Conservation (phyloP, 2,113 vertebrate species). For the Serilophus lunatus region DNA sequence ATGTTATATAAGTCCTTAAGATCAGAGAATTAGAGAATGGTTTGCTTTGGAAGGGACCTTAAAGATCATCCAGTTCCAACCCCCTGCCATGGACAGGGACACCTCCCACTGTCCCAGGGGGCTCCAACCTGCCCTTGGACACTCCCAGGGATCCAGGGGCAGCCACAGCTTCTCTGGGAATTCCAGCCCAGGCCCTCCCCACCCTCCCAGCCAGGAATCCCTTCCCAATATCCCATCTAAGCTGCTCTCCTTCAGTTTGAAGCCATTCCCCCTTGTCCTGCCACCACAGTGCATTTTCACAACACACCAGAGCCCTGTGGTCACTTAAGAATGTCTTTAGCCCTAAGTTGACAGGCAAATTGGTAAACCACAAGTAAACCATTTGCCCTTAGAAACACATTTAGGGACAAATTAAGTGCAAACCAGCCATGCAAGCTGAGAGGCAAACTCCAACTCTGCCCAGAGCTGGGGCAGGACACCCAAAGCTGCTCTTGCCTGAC, state of each 20-base stretch:
- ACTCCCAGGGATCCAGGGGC: background rate
- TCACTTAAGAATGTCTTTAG: background rate
- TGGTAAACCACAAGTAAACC: background rate
- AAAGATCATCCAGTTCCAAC: background rate
- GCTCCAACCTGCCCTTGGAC: background rate
- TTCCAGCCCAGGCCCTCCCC: accelerated
- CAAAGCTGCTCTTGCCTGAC: background rate
- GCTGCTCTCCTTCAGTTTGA: background rate
- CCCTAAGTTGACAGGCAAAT: background rate
- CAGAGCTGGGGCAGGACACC: background rate
- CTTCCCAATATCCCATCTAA: accelerated
- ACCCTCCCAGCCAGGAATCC: background rate
- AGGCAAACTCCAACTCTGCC: background rate
- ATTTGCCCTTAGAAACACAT: background rate
- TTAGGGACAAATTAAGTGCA: background rate
- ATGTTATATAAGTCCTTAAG: background rate
- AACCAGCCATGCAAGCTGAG: background rate
- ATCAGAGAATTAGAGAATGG: background rate
- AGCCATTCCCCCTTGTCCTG: background rate
- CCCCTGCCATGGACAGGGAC: background rate
- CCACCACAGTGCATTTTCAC: background rate
- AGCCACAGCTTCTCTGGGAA: background rate
- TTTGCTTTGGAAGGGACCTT: background rate
- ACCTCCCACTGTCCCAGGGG: background rate
- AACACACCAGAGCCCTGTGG: background rate